These are phyloP conservation scores for Haliaeetus leucogaster DNA, from an alignment of 2,113 vertebrate species.

Conservation along the genomic window DNA sequence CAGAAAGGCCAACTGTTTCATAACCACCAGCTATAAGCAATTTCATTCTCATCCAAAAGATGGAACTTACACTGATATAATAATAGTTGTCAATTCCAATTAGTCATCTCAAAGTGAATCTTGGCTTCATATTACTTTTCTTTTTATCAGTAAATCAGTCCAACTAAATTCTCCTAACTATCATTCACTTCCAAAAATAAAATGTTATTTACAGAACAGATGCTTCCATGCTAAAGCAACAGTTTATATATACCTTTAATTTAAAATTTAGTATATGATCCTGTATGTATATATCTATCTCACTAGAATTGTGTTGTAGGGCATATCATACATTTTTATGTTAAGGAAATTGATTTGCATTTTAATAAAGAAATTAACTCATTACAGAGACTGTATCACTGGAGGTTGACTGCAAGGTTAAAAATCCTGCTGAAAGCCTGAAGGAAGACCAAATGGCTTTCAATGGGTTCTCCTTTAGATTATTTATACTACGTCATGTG, in stretches of 20 bases:
- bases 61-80: background rate
- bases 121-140: conserved; percentile 1
- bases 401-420: conserved; percentile 30
- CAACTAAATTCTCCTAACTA: background rate
- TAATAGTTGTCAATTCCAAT: background rate
- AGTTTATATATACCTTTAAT: background rate
- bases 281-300: background rate
- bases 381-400: conserved; percentile 3
- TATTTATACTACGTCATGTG: background rate
- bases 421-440: background rate
- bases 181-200: background rate
- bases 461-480: background rate
- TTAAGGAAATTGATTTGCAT: conserved; percentile 53
- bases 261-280: background rate
- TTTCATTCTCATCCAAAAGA: background rate
- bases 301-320: background rate
- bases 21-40: background rate
- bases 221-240: background rate
- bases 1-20: background rate
- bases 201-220: background rate
- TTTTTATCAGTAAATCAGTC: background rate
- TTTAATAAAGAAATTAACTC: conserved; percentile 47
- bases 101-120: background rate
- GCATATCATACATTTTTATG: conserved; percentile 6
- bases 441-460: background rate